phyloP scores from a whole-genome alignment of 2,888 invertebrate species.

The Agonopterix heracliana region DNA sequence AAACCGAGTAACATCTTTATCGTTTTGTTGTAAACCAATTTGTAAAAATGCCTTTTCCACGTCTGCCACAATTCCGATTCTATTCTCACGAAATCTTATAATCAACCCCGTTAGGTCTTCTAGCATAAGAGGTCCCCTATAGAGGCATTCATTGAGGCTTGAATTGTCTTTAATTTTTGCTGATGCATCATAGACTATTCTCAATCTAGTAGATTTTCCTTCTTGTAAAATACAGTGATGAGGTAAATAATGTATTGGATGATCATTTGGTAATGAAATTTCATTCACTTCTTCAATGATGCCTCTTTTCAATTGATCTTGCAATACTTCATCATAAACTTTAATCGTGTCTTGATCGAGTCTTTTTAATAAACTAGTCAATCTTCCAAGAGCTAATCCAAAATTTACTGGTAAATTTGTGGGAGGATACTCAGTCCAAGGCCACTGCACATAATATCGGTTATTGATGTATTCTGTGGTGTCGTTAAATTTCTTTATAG shows the following conservation, averaged over 20 bases:
- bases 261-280: constrained; percentile 1
- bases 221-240: neutral
- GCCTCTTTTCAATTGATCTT: constrained; percentile 3
- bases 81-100: constrained; percentile 9
- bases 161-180: neutral
- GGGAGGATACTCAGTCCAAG: constrained; percentile 14
- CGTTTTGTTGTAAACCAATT: constrained; percentile 7
- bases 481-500: constrained; percentile 8
- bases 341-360: constrained; percentile 1
- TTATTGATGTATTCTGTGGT: constrained; percentile 6
- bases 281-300: constrained; percentile 5
- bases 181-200: constrained; percentile 13
- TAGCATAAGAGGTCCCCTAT: constrained; percentile 2
- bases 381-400: constrained; percentile 11
- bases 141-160: constrained; percentile 7
- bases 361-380: constrained; percentile 9
- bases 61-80: constrained; percentile 10
- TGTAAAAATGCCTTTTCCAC: constrained; percentile 16
- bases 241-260: constrained; percentile 4
- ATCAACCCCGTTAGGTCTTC: constrained; percentile 1
- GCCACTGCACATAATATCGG: constrained; percentile 16
- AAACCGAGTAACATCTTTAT: constrained; percentile 13
- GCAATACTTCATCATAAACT: constrained; percentile 7
- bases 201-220: neutral
- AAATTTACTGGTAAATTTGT: constrained; percentile 12